Percentiles rank a stretch among this genome's conserved stretches.
These are phyloP conservation scores for Temnopleurus reevesii DNA, from an alignment of 53 echinoderm and acorn worm species.

Conservation along the genomic window DNA sequence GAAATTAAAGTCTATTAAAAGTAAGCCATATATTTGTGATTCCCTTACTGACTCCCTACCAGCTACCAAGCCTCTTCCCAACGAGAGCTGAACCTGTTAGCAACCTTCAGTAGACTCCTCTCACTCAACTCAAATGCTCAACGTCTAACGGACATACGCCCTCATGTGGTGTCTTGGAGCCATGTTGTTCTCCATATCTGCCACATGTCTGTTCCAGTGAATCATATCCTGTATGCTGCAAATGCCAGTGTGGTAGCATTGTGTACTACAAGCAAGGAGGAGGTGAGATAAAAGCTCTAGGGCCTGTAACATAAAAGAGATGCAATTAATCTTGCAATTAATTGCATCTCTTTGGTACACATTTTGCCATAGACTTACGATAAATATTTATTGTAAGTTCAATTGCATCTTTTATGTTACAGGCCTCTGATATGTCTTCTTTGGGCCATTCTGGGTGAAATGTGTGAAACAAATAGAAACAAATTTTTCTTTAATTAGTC, in stretches of 20 bases:
- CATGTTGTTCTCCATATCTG: constrained; percentile 80
- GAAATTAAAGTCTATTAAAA: too few relatives aligned
- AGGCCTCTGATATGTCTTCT: too few relatives aligned
- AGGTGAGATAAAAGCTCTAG: neutral
- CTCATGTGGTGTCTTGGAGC: constrained; percentile 81
- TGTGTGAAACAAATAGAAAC: too few relatives aligned
- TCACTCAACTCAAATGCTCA: constrained; percentile 4
- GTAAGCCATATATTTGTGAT: too few relatives aligned
- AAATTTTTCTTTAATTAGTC: too few relatives aligned
- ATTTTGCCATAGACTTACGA: too few relatives aligned
- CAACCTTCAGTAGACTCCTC: constrained; percentile 21
- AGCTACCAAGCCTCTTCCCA: constrained; percentile 38
- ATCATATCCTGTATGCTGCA: constrained; percentile 77
- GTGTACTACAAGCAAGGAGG: constrained; percentile 58
- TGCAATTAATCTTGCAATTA: too few relatives aligned
- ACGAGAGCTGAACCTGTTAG: constrained; percentile 39
- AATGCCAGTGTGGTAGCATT: constrained; percentile 82
- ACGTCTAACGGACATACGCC: constrained; percentile 58
- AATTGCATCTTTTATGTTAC: too few relatives aligned
- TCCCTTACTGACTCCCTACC: neutral
- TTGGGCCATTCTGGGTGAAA: too few relatives aligned
- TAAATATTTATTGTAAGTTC: too few relatives aligned
- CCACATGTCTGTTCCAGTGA: constrained; percentile 65
- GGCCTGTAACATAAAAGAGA: too few relatives aligned
- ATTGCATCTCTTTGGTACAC: too few relatives aligned